Evolutionary conservation across 2,888 invertebrate species (phyloP).

Genomic region (Dexiosoma caninum): DNA sequence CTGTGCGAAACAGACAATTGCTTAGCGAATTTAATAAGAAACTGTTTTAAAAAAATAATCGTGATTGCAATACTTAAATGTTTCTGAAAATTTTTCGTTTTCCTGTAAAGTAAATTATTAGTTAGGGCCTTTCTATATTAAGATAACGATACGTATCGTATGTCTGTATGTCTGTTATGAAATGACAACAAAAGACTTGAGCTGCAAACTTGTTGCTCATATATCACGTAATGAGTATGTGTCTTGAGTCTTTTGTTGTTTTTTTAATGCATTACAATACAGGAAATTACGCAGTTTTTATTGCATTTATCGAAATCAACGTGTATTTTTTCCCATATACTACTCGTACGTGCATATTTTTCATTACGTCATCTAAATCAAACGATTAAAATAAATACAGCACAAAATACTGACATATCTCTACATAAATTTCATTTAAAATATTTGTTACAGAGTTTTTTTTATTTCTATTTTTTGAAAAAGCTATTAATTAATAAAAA

Average conservation of each 20-base stretch:
- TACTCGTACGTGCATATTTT: background rate
- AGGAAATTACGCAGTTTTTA: background rate
- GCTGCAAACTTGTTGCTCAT: constrained; percentile 20
- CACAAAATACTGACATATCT: background rate
- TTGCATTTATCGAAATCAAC: background rate
- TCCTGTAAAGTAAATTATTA: no score
- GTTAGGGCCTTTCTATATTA: no score
- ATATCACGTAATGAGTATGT: constrained; percentile 1
- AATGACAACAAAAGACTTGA: constrained; percentile 45
- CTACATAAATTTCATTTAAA: background rate
- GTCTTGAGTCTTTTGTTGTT: constrained; percentile 39
- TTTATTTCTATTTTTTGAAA: background rate
- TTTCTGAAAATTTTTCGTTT: no score
- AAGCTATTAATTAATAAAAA: background rate
- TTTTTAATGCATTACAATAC: background rate
- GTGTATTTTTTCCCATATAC: no score
- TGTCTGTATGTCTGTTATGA: background rate
- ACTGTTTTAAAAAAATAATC: no score
- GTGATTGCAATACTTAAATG: no score
- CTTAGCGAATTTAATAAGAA: no score
- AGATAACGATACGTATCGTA: no score
- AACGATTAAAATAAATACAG: background rate
- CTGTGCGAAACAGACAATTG: no score
- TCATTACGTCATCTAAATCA: background rate
- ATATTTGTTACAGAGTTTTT: background rate